Base-by-base conservation (phyloP, 2,797 vertebrate genomes). In the Eulemur coronatus region DNA sequence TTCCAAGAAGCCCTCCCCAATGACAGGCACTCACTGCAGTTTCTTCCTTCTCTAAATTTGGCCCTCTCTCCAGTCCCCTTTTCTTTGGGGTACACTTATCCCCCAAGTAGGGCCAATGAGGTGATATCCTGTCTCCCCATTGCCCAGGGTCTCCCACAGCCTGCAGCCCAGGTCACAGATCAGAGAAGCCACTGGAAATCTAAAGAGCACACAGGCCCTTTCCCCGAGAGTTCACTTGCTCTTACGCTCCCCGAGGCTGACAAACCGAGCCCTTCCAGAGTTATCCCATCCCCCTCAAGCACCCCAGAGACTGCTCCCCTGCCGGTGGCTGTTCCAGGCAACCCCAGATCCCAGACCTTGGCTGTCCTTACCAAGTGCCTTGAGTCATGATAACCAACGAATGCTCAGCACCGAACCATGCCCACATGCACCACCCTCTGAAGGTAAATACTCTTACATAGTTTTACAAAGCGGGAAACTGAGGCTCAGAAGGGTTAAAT, bases 1-100 rank as follows among this genome's bases (percentile, higher is more conserved):
- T 55, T 94, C 20, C 92, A 75, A 69, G 94, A 97, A 96, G 94
- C 73, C 78, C 35, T 91, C 59, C 43, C 17, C 48, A 48, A 33
- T 69, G 76, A 76, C 48, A 41, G 22, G n/a, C 7, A 12, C 33
- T 90, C 76, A 48, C 11, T 38, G 69, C 38, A 67, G 22, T 33
- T 61, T 57, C 59, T 92, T 90, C 50, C 55, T 78, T 55, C 18
- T 57, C 73, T 63, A 88, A 59, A 41, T 5, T 5, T 50, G 69
- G 59, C 35, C 12, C 38, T 86, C 80, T 63, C 10, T 46, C 70
- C 50, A 59, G 2, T 11, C 14, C 26, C 38, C 52, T 76, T 55
- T 84, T 50, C 87, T 76, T 57, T 33, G 26, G 28, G 17, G 41
- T 70, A 50, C 65, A 75, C 24, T 28, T 73, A 24, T 20, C 17